Evolutionary conservation across 2,888 invertebrate species (phyloP).

Genomic region (Orchesella flavescens): DNA sequence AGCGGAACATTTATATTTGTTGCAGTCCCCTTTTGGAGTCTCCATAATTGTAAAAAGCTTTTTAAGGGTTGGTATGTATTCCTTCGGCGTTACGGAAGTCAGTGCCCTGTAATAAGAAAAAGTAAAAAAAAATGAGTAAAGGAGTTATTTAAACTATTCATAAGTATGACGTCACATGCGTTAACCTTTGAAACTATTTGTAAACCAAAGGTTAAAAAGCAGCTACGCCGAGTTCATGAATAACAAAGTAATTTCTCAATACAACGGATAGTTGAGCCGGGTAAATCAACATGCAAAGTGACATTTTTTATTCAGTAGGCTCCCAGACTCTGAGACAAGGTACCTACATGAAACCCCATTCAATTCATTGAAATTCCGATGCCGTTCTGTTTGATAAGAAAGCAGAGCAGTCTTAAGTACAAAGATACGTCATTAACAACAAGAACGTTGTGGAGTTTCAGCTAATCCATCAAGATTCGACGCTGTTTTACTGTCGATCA

Average conservation of each 20-base stretch:
- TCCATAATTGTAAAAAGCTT: conserved; percentile 24
- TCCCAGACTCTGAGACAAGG: neutral
- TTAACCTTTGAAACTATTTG: neutral
- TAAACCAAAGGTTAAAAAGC: neutral
- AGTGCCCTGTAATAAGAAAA: conserved; percentile 30
- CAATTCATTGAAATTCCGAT: conserved; percentile 38
- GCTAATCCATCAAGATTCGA: too few species aligned
- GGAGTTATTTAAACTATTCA: neutral
- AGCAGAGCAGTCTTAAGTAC: neutral
- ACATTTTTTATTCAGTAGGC: conserved; percentile 1
- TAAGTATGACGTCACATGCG: neutral
- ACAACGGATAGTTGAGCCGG: neutral
- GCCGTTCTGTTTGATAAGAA: conserved; percentile 8
- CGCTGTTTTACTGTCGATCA: neutral
- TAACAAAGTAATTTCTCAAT: neutral
- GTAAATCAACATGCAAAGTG: neutral
- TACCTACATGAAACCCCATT: conserved; percentile 35
- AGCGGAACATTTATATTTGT: conserved; percentile 26
- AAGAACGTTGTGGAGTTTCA: neutral
- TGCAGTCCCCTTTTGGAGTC: conserved; percentile 16
- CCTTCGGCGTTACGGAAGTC: conserved; percentile 46
- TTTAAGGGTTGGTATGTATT: conserved; percentile 23
- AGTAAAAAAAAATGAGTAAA: neutral
- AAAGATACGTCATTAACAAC: neutral
- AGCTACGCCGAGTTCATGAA: neutral